Evolutionary conservation across 2,888 invertebrate species (phyloP), one percentile per base, ranked within the genome.

Genomic region (Serrognathus titanus): DNA sequence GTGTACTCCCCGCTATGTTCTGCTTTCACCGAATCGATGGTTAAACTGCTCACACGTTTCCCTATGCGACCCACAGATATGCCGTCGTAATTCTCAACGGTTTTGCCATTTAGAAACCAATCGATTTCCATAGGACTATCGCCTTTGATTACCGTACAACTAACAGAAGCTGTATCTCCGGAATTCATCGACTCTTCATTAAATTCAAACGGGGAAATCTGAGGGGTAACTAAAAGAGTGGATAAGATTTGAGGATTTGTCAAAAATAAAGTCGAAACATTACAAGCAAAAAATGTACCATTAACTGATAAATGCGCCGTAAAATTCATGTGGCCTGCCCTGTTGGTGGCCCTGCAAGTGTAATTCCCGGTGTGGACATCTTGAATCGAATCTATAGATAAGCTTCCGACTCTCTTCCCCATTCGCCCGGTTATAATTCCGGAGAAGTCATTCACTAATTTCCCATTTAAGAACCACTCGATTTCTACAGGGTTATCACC

Each of bases 401-500:
- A 76, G 51, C 84, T 85, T 73, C 87, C 88, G 43, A 85, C 76
- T 67, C 85, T 83, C 63, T 82, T 83, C n/a, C 84, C 83, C 69
- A 84, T 82, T 75, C 82, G 83, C 43, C 81, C 79, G 38, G 85
- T 80, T 1, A 81, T 78, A 54, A 86, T 79, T 62, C 85, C 85
- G 63, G 78, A 76, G 36, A 48, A n/a, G 10, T 62, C 49, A 1
- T 48, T 77, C 55, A 82, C 78, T 54, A 77, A 74, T 45, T 80
- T 72, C 9, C 78, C 74, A 53, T 83, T 84, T 65, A 85, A 81
- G 45, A 80, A 80, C 90, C 90, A 90, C 46, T 79, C 77, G 35
- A 89, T 83, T 58, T 82, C 81, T 48, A 93, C 79, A 3, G 92
- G 92, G 69, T 85, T 82, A 75, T 92, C 92, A 55, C 93, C 90